phyloP scores from a whole-genome alignment of 2,797 vertebrate genomes.

The Chelmon rostratus region DNA sequence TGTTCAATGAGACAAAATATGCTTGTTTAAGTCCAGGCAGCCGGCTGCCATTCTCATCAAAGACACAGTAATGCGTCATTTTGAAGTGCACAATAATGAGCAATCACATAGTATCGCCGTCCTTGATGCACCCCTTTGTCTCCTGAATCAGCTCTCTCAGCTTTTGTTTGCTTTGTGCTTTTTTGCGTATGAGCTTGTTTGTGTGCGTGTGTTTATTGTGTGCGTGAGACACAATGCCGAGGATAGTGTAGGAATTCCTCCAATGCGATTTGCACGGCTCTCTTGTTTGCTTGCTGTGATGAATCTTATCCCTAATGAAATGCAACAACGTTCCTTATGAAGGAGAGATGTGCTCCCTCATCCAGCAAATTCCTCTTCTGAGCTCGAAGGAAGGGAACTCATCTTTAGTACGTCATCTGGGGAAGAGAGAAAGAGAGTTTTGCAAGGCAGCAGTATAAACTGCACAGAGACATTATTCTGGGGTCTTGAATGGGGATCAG shows the following conservation, averaged over 20 bases:
- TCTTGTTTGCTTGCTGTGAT: constrained; percentile 81
- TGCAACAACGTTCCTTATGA: constrained; percentile 80
- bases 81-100: constrained; percentile 74
- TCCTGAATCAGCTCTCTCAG: constrained; percentile 67
- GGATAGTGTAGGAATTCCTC: constrained; percentile 64
- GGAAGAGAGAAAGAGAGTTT: constrained; percentile 27
- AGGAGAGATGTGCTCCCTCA: constrained; percentile 80
- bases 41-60: constrained; percentile 47
- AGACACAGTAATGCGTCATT: constrained; percentile 69
- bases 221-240: constrained; percentile 38
- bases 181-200: constrained; percentile 54
- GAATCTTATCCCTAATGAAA: constrained; percentile 86
- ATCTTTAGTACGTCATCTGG: constrained; percentile 54
- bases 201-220: constrained; percentile 23
- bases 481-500: neutral
- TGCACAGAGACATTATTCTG: neutral
- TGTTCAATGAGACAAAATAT: constrained; percentile 40
- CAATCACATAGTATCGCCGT: constrained; percentile 68
- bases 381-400: constrained; percentile 58
- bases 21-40: constrained; percentile 57
- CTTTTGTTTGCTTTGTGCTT: constrained; percentile 76
- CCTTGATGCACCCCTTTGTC: constrained; percentile 73
- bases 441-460: constrained; percentile 21
- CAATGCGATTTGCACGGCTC: constrained; percentile 80
- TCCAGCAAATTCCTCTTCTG: constrained; percentile 78